These are phyloP conservation scores for Platycercus adscitus DNA, from an alignment of 2,113 vertebrate species.

Conservation along the genomic window DNA sequence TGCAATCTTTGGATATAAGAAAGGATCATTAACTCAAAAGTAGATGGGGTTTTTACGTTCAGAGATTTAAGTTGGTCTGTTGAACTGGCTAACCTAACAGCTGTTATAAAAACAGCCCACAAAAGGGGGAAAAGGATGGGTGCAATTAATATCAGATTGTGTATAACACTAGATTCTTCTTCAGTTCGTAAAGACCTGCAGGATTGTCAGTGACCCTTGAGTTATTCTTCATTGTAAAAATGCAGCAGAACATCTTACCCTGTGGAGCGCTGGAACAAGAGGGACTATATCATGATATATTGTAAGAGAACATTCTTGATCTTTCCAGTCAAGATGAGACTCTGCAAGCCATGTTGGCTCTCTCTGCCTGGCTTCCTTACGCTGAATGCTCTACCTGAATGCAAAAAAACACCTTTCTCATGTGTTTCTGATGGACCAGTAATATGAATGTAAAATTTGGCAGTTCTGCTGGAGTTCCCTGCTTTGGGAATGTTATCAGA, in stretches of 20 bases:
- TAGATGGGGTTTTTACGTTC: not conserved
- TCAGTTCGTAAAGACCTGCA: not conserved
- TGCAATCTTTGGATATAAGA: not conserved
- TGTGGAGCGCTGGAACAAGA: not conserved
- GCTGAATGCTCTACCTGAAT: not conserved
- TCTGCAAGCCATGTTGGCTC: not conserved
- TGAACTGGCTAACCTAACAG: not conserved
- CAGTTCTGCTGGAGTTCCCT: not conserved
- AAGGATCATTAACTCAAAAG: not conserved
- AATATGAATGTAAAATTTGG: not conserved
- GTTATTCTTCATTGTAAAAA: not conserved
- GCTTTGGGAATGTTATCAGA: not conserved
- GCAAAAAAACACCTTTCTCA: not conserved
- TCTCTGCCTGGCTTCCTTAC: not conserved
- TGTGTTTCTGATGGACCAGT: not conserved
- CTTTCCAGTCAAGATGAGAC: not conserved
- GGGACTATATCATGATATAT: fast-evolving
- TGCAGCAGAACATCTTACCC: not conserved
- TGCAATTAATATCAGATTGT: fast-evolving
- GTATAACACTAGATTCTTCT: not conserved
- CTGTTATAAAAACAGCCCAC: not conserved
- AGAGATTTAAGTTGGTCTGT: not conserved
- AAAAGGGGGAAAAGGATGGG: not conserved
- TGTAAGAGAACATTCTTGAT: not conserved
- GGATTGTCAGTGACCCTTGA: not conserved